Conservation (phyloP, 2,888 invertebrate genomes). For the Drosophila macrospina region DNA sequence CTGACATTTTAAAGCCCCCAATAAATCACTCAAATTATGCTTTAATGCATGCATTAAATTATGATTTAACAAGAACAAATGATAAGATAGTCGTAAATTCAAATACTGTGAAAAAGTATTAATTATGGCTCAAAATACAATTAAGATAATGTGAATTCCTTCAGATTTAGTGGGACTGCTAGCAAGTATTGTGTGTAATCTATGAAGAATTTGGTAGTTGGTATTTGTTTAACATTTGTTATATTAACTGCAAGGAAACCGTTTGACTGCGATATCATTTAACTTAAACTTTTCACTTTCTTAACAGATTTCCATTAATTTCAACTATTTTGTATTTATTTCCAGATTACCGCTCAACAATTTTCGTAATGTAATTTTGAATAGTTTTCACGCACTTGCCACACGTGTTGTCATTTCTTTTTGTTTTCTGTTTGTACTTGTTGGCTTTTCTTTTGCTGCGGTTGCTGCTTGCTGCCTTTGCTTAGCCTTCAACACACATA, state of each 20-base stretch:
- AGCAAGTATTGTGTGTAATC: neutral
- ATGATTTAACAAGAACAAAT: neutral
- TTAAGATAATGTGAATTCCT: constrained; percentile 35
- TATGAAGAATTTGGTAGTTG: neutral
- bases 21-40: constrained; percentile 61
- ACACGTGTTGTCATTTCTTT: constrained; percentile 55
- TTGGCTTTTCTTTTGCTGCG: constrained; percentile 68
- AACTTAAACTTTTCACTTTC: neutral
- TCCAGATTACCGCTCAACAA: neutral
- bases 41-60: constrained; percentile 65
- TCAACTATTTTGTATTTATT: neutral
- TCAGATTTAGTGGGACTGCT: constrained; percentile 10
- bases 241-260: neutral
- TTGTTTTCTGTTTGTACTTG: constrained; percentile 61
- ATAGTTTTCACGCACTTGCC: constrained; percentile 33
- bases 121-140: constrained; percentile 32
- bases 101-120: constrained; percentile 1
- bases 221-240: neutral
- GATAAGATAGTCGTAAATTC: constrained; percentile 36
- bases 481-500: constrained; percentile 76
- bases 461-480: constrained; percentile 35
- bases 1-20: constrained; percentile 5
- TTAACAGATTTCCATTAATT: neutral
- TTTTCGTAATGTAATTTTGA: neutral
- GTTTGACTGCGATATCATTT: neutral